Evolutionary conservation across 1,140 invertebrate genomes (phyloP).

Genomic region (Drosophila fuyamai): DNA sequence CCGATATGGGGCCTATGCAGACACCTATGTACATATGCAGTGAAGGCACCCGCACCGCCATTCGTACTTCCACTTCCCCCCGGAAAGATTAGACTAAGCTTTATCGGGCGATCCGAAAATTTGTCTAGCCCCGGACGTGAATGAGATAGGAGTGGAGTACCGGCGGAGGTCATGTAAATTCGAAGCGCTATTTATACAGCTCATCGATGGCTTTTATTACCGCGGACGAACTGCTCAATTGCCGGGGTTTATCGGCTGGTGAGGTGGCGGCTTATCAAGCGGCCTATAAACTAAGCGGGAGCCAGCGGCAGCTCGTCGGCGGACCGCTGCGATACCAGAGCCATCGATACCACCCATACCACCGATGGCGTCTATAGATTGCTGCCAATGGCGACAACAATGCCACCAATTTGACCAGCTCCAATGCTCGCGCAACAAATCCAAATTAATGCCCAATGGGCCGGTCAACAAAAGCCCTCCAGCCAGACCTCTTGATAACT

Average conservation of each 20-base stretch:
- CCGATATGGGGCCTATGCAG: constrained; percentile 50
- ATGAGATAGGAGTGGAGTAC: constrained; percentile 1
- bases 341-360: no score
- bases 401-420: constrained; percentile 69
- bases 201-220: constrained; percentile 48
- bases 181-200: constrained; percentile 32
- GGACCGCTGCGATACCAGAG: constrained; percentile 18
- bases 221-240: constrained; percentile 18
- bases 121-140: constrained; percentile 16
- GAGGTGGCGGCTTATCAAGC: constrained; percentile 56
- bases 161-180: constrained; percentile 47
- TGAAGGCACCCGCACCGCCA: constrained; percentile 13
- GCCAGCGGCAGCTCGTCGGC: constrained; percentile 64
- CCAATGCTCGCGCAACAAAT: constrained; percentile 55
- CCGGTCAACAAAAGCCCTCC: constrained; percentile 70
- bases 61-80: neutral
- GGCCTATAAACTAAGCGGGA: constrained; percentile 63
- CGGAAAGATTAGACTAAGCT: constrained; percentile 50
- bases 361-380: constrained; percentile 78
- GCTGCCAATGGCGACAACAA: constrained; percentile 72
- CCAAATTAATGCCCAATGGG: constrained; percentile 78
- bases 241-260: constrained; percentile 45
- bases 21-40: constrained; percentile 59
- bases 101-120: constrained; percentile 32
- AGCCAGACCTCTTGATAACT: constrained; percentile 22